Evolutionary conservation across 1,140 invertebrate species (phyloP), one percentile per base, ranked within the genome.

Genomic region (Ctenoplectra terminalis): DNA sequence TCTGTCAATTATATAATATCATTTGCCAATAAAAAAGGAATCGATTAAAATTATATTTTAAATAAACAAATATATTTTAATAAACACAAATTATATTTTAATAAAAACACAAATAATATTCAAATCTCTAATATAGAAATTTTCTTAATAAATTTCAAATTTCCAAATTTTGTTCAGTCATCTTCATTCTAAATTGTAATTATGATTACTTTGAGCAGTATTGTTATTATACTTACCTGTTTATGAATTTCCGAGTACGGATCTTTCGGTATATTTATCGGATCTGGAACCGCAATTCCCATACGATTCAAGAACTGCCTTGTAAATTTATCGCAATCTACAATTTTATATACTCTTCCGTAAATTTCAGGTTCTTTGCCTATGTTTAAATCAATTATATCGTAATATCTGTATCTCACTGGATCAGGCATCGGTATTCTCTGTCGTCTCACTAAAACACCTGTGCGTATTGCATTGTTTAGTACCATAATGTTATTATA

Each of bases 291-390:
- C 54, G 95, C 93, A 58, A 99, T 97, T 23, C 98, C 98, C 72
- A 97, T 95, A 37, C 97, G 95, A 90, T 96, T 97, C 6, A 99
- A 93, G 92, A 98, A 99, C 60, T 95, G 95, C 83, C 97, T 93
- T 0, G 98, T 98, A 90, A 98, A 99, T 79, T 96, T 94, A 90
- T 99, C 97, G 91, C 98, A 98, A 82, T 96, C 95, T 1, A 96
- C 96, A 43, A 99, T 97, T 93, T 96, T 96, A 90, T 97, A 98
- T 31, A 95, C 94, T 93, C 96, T 96, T 0, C 97, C 97, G 91
- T 95, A 97, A 80, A 98, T 95, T 72, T 95, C 95, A 1, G 97
- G 94, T 91, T 97, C 95, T 69, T 95, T 95, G 20, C 97, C 97
- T 69, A 98, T 94, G 91, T 97, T 97, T 37, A 97, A 93, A 92